These are phyloP conservation scores for Chrysolina haemoptera DNA, from an alignment of 2,888 invertebrate species.

Conservation along the genomic window DNA sequence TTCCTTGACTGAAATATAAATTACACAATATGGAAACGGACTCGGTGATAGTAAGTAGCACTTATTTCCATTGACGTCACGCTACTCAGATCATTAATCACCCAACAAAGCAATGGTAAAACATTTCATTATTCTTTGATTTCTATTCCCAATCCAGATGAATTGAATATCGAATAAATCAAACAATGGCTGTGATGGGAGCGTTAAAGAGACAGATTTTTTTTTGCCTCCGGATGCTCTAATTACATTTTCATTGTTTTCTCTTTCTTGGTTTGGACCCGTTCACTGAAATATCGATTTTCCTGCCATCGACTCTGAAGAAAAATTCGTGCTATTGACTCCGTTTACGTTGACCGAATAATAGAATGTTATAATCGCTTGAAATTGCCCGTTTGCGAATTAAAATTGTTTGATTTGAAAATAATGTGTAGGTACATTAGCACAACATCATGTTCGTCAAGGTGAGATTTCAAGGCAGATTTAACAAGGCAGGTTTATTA, in stretches of 20 bases:
- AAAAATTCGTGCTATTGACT: neutral
- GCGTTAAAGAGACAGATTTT: neutral
- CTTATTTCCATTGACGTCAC: no score
- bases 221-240: neutral
- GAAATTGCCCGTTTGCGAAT: neutral
- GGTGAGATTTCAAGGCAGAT: neutral
- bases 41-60: no score
- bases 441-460: neutral
- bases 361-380: neutral
- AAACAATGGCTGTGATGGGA: neutral
- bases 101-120: neutral
- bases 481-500: neutral
- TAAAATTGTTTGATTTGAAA: neutral
- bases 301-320: neutral
- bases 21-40: no score
- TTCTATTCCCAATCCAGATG: neutral
- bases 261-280: neutral
- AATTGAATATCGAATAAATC: conserved; percentile 11
- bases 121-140: conserved; percentile 2
- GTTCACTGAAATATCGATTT: neutral
- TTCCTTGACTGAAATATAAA: no score
- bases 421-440: neutral
- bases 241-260: conserved; percentile 3
- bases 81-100: no score
- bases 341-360: neutral